Percentiles rank a stretch among this genome's conserved stretches.
These are phyloP conservation scores for Rhopalosiphum maidis DNA, from an alignment of 1,140 invertebrate genomes.

Conservation along the genomic window DNA sequence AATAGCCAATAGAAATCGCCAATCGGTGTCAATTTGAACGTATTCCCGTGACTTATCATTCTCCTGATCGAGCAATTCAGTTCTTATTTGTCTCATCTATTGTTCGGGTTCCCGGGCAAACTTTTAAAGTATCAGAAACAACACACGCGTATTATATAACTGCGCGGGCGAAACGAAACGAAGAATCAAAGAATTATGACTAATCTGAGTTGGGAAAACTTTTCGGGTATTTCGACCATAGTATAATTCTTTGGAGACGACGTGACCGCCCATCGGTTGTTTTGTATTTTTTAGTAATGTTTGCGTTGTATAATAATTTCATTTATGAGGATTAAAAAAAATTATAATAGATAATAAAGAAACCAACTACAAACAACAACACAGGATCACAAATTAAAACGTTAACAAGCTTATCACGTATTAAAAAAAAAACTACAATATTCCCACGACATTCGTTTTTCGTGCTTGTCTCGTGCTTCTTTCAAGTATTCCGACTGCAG, in stretches of 20 bases:
- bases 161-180: not conserved
- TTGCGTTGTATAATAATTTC: slow-evolving; percentile 16
- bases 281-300: slow-evolving; percentile 4
- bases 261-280: not conserved
- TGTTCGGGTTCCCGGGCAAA: not conserved
- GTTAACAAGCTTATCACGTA: slow-evolving; percentile 52
- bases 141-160: not conserved
- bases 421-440: slow-evolving; percentile 16
- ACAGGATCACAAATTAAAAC: slow-evolving; percentile 28
- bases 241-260: not conserved
- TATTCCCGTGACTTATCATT: slow-evolving; percentile 1
- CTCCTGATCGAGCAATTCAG: not conserved
- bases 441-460: slow-evolving; percentile 42
- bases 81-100: slow-evolving; percentile 5
- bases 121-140: not conserved
- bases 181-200: slow-evolving; percentile 1
- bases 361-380: not conserved
- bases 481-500: slow-evolving; percentile 44
- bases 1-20: slow-evolving; percentile 6
- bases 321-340: slow-evolving; percentile 9
- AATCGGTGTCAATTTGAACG: slow-evolving; percentile 28
- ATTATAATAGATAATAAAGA: slow-evolving; percentile 36
- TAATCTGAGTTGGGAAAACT: not conserved
- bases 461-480: slow-evolving; percentile 33
- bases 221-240: not conserved